These are phyloP conservation scores for Psophia crepitans DNA, from an alignment of 2,113 vertebrate species.

Conservation along the genomic window DNA sequence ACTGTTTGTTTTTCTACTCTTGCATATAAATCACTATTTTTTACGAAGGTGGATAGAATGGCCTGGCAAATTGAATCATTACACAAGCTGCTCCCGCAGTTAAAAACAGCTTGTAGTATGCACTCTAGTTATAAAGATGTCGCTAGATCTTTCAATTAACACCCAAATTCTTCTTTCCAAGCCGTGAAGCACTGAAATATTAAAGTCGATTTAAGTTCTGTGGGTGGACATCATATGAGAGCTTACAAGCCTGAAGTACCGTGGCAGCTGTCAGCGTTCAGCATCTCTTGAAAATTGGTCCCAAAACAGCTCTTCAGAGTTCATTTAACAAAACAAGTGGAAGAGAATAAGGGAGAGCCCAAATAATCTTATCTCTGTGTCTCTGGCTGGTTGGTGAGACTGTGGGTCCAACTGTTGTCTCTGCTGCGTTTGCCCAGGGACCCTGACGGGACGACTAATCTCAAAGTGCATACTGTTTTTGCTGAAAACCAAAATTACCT, in stretches of 20 bases:
- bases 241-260: neutral
- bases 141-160: neutral
- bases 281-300: neutral
- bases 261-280: slow-evolving; percentile 7
- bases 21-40: neutral
- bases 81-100: neutral
- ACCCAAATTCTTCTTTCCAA: slow-evolving; percentile 1
- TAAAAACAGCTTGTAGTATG: neutral
- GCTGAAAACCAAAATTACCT: neutral
- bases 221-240: slow-evolving; percentile 11
- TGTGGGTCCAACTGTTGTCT: neutral
- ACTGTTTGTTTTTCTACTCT: neutral
- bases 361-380: fast-evolving
- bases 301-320: neutral
- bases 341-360: neutral
- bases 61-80: neutral
- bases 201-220: neutral
- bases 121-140: neutral
- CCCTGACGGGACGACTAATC: neutral
- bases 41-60: neutral
- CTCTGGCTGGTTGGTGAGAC: neutral
- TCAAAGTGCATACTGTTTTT: neutral
- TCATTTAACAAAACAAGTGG: neutral
- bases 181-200: neutral
- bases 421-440: neutral